Percentiles rank a stretch among this genome's conserved stretches.
Evolutionary conservation across 2,113 vertebrate species (phyloP).

Genomic region (Aspidoscelis tigris): DNA sequence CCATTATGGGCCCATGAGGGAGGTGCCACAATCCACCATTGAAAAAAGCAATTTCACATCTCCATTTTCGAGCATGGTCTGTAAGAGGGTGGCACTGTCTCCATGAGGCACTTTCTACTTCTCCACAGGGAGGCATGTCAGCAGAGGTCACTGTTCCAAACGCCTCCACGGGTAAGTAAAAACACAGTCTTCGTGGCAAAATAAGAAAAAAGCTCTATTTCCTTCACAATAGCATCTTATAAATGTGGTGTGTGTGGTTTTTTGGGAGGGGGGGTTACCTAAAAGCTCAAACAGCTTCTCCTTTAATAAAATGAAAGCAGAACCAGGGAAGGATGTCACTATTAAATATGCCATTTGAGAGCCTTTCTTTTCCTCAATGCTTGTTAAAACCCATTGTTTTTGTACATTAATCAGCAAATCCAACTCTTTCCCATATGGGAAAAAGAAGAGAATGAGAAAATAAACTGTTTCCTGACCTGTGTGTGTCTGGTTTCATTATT

Average conservation of each 20-base stretch:
- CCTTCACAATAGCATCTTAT: slow-evolving; percentile 15
- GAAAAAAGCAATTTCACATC: too few relatives aligned
- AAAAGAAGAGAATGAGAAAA: slow-evolving; percentile 44
- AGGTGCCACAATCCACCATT: too few relatives aligned
- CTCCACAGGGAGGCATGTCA: too few relatives aligned
- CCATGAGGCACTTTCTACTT: too few relatives aligned
- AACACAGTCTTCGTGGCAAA: too few relatives aligned
- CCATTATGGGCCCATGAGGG: too few relatives aligned
- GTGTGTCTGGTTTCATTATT: slow-evolving; percentile 42
- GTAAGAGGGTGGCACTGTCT: too few relatives aligned
- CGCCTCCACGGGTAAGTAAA: too few relatives aligned
- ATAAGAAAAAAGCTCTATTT: too few relatives aligned
- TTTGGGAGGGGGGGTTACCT: too few relatives aligned
- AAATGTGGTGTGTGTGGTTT: background rate
- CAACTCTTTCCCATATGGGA: slow-evolving; percentile 51
- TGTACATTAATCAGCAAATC: slow-evolving; percentile 41
- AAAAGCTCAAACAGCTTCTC: slow-evolving; percentile 22
- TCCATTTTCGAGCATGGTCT: too few relatives aligned
- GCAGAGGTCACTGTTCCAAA: too few relatives aligned
- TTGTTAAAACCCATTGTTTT: slow-evolving; percentile 45
- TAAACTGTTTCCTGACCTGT: slow-evolving; percentile 17
- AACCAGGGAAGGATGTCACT: slow-evolving; percentile 51
- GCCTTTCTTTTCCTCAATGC: slow-evolving; percentile 27
- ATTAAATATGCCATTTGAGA: slow-evolving; percentile 60
- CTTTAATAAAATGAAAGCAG: slow-evolving; percentile 63